Base-by-base conservation (phyloP, 2,888 invertebrate species). In the Thyatira batis region DNA sequence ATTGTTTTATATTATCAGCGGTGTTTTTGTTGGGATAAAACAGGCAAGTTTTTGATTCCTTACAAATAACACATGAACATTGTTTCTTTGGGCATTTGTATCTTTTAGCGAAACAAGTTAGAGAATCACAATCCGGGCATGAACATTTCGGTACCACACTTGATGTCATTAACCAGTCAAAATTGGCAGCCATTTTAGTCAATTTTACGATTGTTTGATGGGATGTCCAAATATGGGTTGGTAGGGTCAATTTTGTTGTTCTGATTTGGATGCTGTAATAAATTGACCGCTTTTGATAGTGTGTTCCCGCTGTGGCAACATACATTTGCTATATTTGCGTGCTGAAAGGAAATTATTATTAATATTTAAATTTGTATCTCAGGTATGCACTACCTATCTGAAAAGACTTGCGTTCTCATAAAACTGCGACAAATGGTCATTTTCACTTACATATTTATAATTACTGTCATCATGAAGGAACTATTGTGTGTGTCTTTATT, bases 61-160 rank as follows among this genome's bases (percentile, higher is more conserved):
- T 53, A 20, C 71, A 73, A 49, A 55, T 28, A 20, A 50, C 54
- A 48, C 67, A 73, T n/a, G 60, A 48, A 45, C 71, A 75, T 6
- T 52, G 45, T 3, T 23, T 30, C 21, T 44, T 58, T n/a, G 54
- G 52, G 13, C 63, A 39, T 17, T 39, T 39, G 17, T 39, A 59
- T 61, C 73, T 71, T 53, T 71, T 70, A 4, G 58, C 53, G 49
- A 76, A 77, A 53, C 82, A 84, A 17, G 48, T 49, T 8, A 61
- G 20, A 1, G 79, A 75, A 45, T 83, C 74, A 44, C 84, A 85
- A 13, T 73, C 54, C 4, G 61, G 51, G 53, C 87, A 86, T 0
- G 87, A 84, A 52, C 85, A 85, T 39, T 13, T 39, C 17, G 39
- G 17, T 17, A 39, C 13, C 2, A 39, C 2, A 39, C 8, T 39